A percentile compares a stretch with the other conserved stretches of the same genome.
phyloP scores from a whole-genome alignment of 2,113 vertebrate species.

The Neotragus moschatus region DNA sequence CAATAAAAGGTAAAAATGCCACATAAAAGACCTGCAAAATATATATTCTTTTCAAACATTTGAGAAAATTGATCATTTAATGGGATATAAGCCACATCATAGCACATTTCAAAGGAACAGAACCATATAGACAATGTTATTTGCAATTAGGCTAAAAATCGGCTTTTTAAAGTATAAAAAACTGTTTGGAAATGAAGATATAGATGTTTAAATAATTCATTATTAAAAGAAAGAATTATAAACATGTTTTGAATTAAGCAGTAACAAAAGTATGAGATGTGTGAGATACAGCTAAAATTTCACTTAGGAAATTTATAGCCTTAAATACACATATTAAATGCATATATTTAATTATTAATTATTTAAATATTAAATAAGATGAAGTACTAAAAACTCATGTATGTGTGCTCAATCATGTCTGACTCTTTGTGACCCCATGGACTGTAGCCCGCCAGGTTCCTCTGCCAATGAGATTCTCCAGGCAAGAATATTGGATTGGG shows the following conservation, averaged over 20 bases:
- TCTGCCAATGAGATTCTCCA: neutral
- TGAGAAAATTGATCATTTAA: neutral
- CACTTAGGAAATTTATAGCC: neutral
- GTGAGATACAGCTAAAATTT: neutral
- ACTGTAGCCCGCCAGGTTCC: neutral
- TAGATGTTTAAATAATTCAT: neutral
- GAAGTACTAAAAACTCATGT: neutral
- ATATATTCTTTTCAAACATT: neutral
- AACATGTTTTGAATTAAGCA: neutral
- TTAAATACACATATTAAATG: neutral
- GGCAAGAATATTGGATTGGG: neutral
- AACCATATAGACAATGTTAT: neutral
- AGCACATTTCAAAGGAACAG: neutral
- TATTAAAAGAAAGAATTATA: neutral
- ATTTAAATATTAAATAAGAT: neutral
- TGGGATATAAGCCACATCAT: neutral
- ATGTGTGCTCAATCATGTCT: neutral
- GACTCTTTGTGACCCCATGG: neutral
- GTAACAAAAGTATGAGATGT: neutral
- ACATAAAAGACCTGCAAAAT: neutral
- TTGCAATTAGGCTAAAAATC: neutral
- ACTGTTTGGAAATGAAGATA: neutral
- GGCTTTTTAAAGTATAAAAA: neutral
- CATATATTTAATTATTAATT: neutral
- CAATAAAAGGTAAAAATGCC: slow-evolving; percentile 31